Evolutionary conservation across 2,113 vertebrate species (phyloP), one percentile per base, ranked within the genome.

Genomic region (Toxotes chatareus): DNA sequence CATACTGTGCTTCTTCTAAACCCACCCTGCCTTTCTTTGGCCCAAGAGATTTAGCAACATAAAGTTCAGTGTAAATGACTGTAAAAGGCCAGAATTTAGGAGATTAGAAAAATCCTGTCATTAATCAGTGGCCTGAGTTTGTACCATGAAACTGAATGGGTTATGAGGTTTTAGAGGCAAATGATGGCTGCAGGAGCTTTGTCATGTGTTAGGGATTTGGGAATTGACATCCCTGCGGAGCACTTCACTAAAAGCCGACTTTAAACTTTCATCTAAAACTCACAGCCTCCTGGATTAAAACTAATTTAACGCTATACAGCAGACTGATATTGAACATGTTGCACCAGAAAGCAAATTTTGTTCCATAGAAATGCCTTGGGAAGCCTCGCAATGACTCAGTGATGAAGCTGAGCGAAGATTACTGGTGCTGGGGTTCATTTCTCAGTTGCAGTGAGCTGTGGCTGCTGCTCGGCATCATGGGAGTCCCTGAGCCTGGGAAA

Each of bases 241-340:
- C 72, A 42, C 40, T 87, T 51, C 11, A 10, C 82, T 57, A 56
- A 85, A 76, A 85, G 80, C 71, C 31, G 9, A 82, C 68, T 79
- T 83, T 84, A 85, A 83, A 88, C 55, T 80, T 84, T 44, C 79
- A 81, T 85, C 71, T 72, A 31, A 72, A 86, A 61, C 68, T 78
- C 74, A 78, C 78, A 75, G 86, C 73, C 65, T 81, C 60, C 72
- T 73, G 86, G 81, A 87, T 89, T 79, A 87, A 91, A 86, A 57
- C 73, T 44, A 79, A 89, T 87, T 86, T 84, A 82, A 85, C 17
- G 68, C 67, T 36, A 34, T 42, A 32, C 73, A 36, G 80, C 64
- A 19, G 79, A 14, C 68, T 36, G 78, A 66, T 83, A 75, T 60
- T 36, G 59, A 84, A 73, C 57, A 71, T 61, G 86, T 40, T 56